These are phyloP conservation scores for Centroberyx gerrardi DNA, from an alignment of 2,797 vertebrate species.

Conservation along the genomic window DNA sequence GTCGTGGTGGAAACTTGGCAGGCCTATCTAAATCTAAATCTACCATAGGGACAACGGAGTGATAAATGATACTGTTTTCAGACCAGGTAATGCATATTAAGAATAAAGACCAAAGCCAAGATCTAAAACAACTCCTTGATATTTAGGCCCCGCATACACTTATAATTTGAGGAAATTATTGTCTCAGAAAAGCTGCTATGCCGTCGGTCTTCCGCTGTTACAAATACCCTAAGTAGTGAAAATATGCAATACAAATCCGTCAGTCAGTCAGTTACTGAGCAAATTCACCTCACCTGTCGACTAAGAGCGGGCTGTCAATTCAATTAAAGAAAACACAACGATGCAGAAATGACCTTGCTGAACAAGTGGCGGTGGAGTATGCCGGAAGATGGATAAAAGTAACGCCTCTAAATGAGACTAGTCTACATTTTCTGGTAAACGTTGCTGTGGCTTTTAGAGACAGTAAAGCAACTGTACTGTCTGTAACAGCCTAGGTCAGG, in stretches of 20 bases:
- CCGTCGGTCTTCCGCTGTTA: neutral
- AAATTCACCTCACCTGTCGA: constrained; percentile 32
- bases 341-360: constrained; percentile 72
- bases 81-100: constrained; percentile 38
- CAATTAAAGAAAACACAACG: constrained; percentile 41
- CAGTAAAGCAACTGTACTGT: constrained; percentile 42
- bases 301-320: constrained; percentile 24
- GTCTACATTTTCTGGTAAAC: neutral
- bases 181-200: neutral
- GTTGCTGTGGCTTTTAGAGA: neutral
- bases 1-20: constrained; percentile 59
- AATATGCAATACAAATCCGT: neutral
- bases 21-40: constrained; percentile 48
- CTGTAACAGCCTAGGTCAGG: constrained; percentile 71
- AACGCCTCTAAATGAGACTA: neutral
- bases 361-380: constrained; percentile 3
- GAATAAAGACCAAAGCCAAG: constrained; percentile 10
- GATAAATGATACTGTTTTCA: constrained; percentile 49
- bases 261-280: neutral
- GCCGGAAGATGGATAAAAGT: neutral
- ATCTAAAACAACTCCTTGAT: neutral
- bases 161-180: neutral
- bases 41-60: constrained; percentile 43
- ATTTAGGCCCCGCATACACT: neutral
- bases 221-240: neutral